Base-by-base conservation (phyloP, 2,888 invertebrate genomes). In the Cylloceria caligata region DNA sequence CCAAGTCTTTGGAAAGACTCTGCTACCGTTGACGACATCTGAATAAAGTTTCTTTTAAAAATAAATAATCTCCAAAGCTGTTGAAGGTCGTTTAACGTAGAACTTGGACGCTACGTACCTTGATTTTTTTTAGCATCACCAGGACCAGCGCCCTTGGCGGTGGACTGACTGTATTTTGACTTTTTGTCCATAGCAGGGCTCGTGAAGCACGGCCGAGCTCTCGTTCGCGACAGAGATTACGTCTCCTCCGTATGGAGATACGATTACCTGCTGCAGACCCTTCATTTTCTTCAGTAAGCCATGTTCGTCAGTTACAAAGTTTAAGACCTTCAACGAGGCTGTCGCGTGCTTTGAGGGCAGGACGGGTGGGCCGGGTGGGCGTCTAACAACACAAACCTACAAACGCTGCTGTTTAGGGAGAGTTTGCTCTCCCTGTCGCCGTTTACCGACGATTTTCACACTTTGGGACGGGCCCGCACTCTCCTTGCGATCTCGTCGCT, bases 281-380 rank as follows among this genome's bases (percentile, higher is more conserved):
- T 95, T 96, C 96, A 96, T 96, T 95, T 96, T 96, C 83, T 93
- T 94, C 93, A 96, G 95, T 95, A 96, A 95, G 96, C 96, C 96
- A 96, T 96, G 95, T 95, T 96, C 95, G 94, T 94, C 90, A 93
- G 85, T 86, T 88, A 85, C 87, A 90, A 89, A 88, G 88, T 82
- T 85, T 78, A 88, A 88, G 84, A 88, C 88, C 87, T 87, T 85
- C 89, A 86, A 87, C 83, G 86, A 85, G 87, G 86, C 84, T 72
- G 57, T 79, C 24, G 55, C 69, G 42, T 11, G 24, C 36, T 27
- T 21, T 11, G 13, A 4, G 11, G 13, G 11, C 34, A 52, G 52
- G 24, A 52, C 21, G 19, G 3, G 1, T 13, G 52, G 21, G 52
- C 34, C 30, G 57, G 7, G 6, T 5, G 1, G 34, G n/a, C 57